Evolutionary conservation across 2,797 vertebrate species (phyloP), one percentile per base, ranked within the genome.

Genomic region (Myotis planiceps): DNA sequence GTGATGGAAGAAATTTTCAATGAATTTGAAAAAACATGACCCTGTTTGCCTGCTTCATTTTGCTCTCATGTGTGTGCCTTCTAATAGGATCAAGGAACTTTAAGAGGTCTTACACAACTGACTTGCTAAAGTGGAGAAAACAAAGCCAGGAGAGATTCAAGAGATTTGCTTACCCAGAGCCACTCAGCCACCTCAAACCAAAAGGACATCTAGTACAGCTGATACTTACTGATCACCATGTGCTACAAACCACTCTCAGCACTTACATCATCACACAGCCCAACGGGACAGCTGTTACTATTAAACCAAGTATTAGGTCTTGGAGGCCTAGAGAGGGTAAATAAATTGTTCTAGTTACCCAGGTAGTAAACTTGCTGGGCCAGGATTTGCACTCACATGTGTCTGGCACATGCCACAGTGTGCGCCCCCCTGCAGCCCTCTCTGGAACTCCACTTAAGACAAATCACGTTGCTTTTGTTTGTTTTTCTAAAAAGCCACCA

Each of bases 71-170:
- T 47, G n/a, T 45, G 18, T 39, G 27, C 39, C 72, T 80, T 86
- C 45, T 85, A 58, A 74, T 27, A 88, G 72, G 80, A 74, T 23
- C 16, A 13, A 47, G 51, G 68, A 69, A 58, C 9, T 21, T 42
- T 32, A 79, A 58, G 79, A 66, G 34, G 23, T 63, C 37, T 83
- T 55, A 25, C 6, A 49, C 60, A 88, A 76, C n/a, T 16, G 18
- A 69, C 58, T 84, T 58, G 23, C 39, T 82, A 14, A 82, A 75
- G 14, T 58, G 37, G 15, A 84, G 32, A 95, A 82, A n/a, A 55
- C 74, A 87, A 88, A 29, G 32, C 39, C 58, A 74, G 66, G 23
- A 51, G 12, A 72, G 39, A 88, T 39, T 74, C 32, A 32, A 71
- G 55, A 47, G 34, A 51, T 34, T 76, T 90, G 23, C 53, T 49